Base-by-base conservation (phyloP, 2,113 vertebrate species). In the Aythya baeri region DNA sequence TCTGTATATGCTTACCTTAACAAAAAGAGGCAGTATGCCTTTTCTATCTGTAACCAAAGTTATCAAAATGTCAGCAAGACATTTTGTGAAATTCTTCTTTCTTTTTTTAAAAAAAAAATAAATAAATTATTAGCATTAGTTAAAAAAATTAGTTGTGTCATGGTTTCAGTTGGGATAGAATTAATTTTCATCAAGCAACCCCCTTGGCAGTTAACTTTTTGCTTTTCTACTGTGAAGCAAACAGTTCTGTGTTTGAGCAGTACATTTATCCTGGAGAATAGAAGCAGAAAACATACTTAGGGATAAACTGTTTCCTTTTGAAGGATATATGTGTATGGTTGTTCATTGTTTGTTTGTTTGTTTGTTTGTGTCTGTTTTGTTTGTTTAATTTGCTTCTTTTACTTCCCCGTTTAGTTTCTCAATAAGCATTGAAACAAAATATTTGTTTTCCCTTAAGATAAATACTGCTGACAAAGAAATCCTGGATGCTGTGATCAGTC, bases 401-500 rank as follows among this genome's bases (percentile, higher is more conserved):
- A 41, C 41, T 83, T 59, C 61, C 73, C 26, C 71, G 63, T 34
- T 86, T 71, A 86, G 50, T 85, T 93, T 89, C 70, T 89, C 80
- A 90, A 89, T 75, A 83, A 82, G 84, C 20, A 79, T 92, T 62
- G 70, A 86, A 95, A 92, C 59, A 96, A 96, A 91, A 96, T 54
- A n/a, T 88, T 95, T 95, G 43, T 93, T 72, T 95, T 75, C 77
- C 96, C 86, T 95, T 46, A 91, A 95, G 75, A 89, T 70, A 95
- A 94, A 90, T 84, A 76, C 83, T 92, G 67, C 70, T 94, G 87
- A 83, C 77, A 96, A 70, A 87, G 93, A 91, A 85, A 86, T 41
- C n/a, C 90, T 94, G 72, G 89, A 67, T 95, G 86, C 89, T 97
- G 73, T 83, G 83, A 82, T 34, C 89, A 91, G 36, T 82, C 90